A percentile compares a stretch with the other conserved stretches of the same genome.
Evolutionary conservation across 2,888 invertebrate genomes (phyloP).

Genomic region (Nomada ruficornis): DNA sequence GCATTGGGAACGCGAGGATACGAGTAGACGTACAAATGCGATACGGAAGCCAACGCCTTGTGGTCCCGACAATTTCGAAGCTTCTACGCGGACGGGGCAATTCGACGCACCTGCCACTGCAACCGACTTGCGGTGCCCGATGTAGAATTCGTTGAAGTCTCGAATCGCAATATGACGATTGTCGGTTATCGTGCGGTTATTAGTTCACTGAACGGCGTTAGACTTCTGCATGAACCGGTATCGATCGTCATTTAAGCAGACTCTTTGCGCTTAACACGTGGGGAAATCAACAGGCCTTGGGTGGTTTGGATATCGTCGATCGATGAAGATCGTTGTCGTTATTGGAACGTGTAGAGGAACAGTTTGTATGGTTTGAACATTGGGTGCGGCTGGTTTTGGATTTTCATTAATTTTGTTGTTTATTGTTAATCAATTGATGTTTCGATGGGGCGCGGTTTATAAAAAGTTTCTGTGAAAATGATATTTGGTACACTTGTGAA

Average conservation of each 20-base stretch:
- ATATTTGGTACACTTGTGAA: too few species aligned
- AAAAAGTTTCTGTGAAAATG: too few species aligned
- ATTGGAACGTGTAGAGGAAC: not conserved
- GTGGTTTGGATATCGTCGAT: not conserved
- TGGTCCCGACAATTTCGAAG: slow-evolving; percentile 64
- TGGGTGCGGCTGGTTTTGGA: not conserved
- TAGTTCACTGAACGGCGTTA: not conserved
- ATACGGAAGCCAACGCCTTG: slow-evolving; percentile 46
- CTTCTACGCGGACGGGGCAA: slow-evolving; percentile 70
- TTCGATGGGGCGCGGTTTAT: too few species aligned
- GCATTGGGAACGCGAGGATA: slow-evolving; percentile 17
- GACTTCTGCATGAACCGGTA: not conserved
- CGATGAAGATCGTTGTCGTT: not conserved
- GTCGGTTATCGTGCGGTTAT: slow-evolving; percentile 23
- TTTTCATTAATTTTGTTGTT: too few species aligned
- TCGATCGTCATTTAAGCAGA: slow-evolving; percentile 14
- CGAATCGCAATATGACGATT: slow-evolving; percentile 38
- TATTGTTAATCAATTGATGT: too few species aligned
- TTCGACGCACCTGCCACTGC: slow-evolving; percentile 73
- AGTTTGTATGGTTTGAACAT: not conserved
- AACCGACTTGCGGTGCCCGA: slow-evolving; percentile 38
- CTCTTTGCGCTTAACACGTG: not conserved
- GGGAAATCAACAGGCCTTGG: not conserved
- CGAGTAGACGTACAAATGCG: slow-evolving; percentile 20
- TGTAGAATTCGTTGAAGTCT: slow-evolving; percentile 55